phyloP scores from a whole-genome alignment of 1,140 invertebrate species.

The Holcopasites calliopsidis region DNA sequence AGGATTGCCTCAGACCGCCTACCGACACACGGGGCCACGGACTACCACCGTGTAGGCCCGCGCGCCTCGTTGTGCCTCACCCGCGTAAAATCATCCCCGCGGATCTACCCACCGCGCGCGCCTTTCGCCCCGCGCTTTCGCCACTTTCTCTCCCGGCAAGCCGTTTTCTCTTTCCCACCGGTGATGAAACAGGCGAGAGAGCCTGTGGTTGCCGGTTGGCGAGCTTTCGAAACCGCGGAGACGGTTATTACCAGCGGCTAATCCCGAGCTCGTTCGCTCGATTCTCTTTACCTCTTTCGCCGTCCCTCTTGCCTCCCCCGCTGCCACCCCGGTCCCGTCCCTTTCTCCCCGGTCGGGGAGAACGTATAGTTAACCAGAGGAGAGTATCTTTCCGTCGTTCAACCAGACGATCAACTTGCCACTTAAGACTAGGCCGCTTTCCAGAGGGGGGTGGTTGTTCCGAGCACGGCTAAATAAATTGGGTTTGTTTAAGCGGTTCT shows the following conservation, averaged over 20 bases:
- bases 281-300: slow-evolving; percentile 7
- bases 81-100: slow-evolving; percentile 65
- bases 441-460: slow-evolving; percentile 8
- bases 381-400: slow-evolving; percentile 56
- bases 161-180: slow-evolving; percentile 13
- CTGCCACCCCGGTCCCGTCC: neutral
- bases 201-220: slow-evolving; percentile 59
- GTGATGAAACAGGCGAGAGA: slow-evolving; percentile 43
- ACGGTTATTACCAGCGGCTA: slow-evolving; percentile 66
- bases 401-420: slow-evolving; percentile 43
- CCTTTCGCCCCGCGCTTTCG: slow-evolving; percentile 16
- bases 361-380: slow-evolving; percentile 42
- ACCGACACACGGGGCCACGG: slow-evolving; percentile 62
- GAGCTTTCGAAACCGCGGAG: slow-evolving; percentile 62
- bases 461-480: slow-evolving; percentile 10
- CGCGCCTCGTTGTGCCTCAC: slow-evolving; percentile 31
- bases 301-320: neutral
- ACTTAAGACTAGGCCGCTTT: slow-evolving; percentile 40
- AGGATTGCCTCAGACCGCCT: slow-evolving; percentile 66
- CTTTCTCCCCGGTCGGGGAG: slow-evolving; percentile 11
- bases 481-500: slow-evolving; percentile 6
- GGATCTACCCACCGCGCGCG: slow-evolving; percentile 41
- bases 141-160: slow-evolving; percentile 27
- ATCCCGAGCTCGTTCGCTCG: slow-evolving; percentile 61
- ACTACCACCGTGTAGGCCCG: slow-evolving; percentile 56